Evolutionary conservation across 2,888 invertebrate genomes (phyloP), one percentile per base, ranked within the genome.

Genomic region (Phalangium opilio): DNA sequence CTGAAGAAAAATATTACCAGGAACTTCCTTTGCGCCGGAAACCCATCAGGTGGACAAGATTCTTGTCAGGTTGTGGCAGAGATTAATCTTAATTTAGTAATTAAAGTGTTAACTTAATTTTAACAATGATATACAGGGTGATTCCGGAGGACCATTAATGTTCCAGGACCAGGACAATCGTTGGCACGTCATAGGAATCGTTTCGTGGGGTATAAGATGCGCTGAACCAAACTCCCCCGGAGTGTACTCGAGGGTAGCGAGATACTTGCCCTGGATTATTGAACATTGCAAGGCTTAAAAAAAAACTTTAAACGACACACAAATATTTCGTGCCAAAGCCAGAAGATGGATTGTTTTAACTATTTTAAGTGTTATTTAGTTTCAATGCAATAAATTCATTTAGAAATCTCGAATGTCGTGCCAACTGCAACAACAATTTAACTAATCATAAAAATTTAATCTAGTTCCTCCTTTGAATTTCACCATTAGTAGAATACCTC

Each of bases 11-110:
- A 27, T 8, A 53, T 51, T 10, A 44, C 27, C 2, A 45, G 48
- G 8, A 14, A 46, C 14, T 51, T 50, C 39, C 18, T 51, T 33
- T 53, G 53, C 43, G 53, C 53, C 14, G 51, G 51, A n/a, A 44
- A 44, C 17, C 38, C 44, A 10, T 48, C 50, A 20, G 48, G 46
- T 12, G 51, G 48, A 3, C 47, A 53, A 47, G 53, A 53, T 47
- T 89, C 89, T n/a, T 90, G 89, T 61, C 86, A 87, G 76, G 83
- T 80, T 65, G 36, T 12, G 10, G 57, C 8, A 10, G 39, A 39
- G 15, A 33, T n/a, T 33, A n/a, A 10, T 33, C n/a, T 33, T n/a
- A 33, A 11, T 33, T 11, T n/a, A 33, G 34, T n/a, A 33, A 33
- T 21, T 8, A 36, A 21, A 5, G 20, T 5, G 12, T 44, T 12